Evolutionary conservation across 2,113 vertebrate species (phyloP).

Genomic region (Malurus elegans): DNA sequence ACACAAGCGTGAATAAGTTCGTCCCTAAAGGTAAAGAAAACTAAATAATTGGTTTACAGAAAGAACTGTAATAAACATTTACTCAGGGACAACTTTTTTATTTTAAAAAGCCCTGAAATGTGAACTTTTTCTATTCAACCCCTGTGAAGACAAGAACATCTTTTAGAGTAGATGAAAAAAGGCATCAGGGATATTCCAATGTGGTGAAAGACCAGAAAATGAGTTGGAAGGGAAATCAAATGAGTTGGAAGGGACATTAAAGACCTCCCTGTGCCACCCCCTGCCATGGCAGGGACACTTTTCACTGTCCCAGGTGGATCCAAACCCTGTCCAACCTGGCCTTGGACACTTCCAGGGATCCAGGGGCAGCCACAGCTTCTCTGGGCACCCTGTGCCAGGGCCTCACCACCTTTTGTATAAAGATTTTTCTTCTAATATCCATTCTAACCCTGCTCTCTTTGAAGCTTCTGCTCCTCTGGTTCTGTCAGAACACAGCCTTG

Average conservation of each 20-base stretch:
- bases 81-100: accelerated
- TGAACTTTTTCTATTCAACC: background rate
- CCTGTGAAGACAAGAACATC: background rate
- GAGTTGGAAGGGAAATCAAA: too few relatives aligned
- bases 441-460: background rate
- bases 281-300: background rate
- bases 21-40: background rate
- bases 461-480: too few relatives aligned
- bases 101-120: background rate
- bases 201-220: background rate
- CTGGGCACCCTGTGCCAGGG: background rate
- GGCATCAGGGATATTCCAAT: background rate
- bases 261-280: background rate
- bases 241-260: too few relatives aligned
- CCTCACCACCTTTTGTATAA: too few relatives aligned
- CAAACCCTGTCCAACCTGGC: background rate
- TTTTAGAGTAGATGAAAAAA: background rate
- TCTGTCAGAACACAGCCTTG: background rate
- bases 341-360: background rate
- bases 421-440: background rate
- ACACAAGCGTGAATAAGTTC: background rate
- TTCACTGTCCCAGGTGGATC: background rate
- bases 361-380: background rate
- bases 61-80: background rate
- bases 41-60: background rate